Base-by-base conservation (phyloP, 2,113 vertebrate genomes). In the Alexandromys fortis region DNA sequence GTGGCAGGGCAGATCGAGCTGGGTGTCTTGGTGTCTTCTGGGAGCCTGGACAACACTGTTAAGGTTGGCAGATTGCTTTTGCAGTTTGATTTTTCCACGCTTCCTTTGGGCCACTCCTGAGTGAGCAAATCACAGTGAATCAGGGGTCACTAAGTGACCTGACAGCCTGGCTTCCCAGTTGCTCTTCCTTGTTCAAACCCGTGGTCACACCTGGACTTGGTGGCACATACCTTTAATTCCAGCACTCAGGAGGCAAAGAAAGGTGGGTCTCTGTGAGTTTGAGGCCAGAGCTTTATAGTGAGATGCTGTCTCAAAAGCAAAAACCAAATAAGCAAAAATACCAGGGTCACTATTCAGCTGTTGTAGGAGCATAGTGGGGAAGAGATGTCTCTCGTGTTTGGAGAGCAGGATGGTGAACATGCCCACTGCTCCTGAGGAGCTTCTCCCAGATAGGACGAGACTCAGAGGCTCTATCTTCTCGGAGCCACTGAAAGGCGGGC, bases 81-180 rank as follows among this genome's bases (percentile, higher is more conserved):
- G 49, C 3, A 19, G 1, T n/a, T 52, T 75, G 77, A 7, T 49
- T 55, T 42, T 42, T 49, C 3, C 8, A 0, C 75, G 21, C 4
- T 9, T 49, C 28, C 10, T 4, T 0, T 4, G 19, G 1, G 45
- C 35, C n/a, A 49, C 30, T 81, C 4, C 8, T 45, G 1, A 16
- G 16, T 67, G 81, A n/a, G 38, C 49, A 63, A 10, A n/a, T 33
- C 52, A 35, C 7, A 24, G 42, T 52, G 86, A 42, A 16, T 61
- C 24, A 7, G n/a, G 17, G 22, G 16, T 47, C 52, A 35, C 68
- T 28, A 52, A 28, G 35, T 68, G 21, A 45, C 47, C 68, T 63
- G 49, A 7, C 4, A 47, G 28, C 7, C 67, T 52, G 52, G 28
- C 11, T 14, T 7, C 47, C 68, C 33, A 1, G 5, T 35, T 35